Evolutionary conservation across 2,888 invertebrate species (phyloP).

Genomic region (Coremacera marginata): DNA sequence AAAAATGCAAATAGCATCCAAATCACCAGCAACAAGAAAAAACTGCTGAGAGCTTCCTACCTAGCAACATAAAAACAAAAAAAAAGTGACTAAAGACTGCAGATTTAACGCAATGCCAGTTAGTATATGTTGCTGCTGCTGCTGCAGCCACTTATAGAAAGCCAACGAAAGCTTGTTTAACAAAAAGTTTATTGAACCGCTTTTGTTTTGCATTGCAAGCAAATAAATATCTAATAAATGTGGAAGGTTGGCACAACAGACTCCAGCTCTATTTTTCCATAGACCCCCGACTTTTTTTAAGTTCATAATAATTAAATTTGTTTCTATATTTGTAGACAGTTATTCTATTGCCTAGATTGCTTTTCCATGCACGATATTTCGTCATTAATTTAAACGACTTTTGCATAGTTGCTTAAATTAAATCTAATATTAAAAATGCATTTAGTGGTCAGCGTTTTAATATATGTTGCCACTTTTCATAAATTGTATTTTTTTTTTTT

Average conservation of each 20-base stretch:
- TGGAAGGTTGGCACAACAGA: too few relatives aligned
- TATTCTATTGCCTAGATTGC: not conserved
- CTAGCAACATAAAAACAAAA: not conserved
- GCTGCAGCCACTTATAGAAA: not conserved
- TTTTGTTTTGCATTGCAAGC: too few relatives aligned
- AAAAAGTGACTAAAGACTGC: too few relatives aligned
- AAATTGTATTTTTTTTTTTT: not conserved
- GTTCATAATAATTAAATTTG: not conserved
- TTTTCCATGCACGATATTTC: conserved; percentile 39
- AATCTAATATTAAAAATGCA: too few relatives aligned
- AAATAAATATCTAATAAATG: too few relatives aligned
- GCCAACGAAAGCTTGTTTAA: too few relatives aligned
- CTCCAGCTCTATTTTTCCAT: too few relatives aligned
- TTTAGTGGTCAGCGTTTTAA: too few relatives aligned
- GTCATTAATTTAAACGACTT: not conserved
- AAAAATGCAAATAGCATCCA: conserved; percentile 39
- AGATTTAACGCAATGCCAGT: not conserved
- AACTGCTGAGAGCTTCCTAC: conserved; percentile 34
- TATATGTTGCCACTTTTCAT: too few relatives aligned
- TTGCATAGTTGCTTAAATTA: too few relatives aligned
- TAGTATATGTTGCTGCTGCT: not conserved
- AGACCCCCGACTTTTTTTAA: too few relatives aligned
- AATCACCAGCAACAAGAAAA: conserved; percentile 2
- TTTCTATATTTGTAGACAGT: not conserved
- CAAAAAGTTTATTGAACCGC: too few relatives aligned